phyloP scores from a whole-genome alignment of 2,113 vertebrate species.

The Pangasianodon gigas region DNA sequence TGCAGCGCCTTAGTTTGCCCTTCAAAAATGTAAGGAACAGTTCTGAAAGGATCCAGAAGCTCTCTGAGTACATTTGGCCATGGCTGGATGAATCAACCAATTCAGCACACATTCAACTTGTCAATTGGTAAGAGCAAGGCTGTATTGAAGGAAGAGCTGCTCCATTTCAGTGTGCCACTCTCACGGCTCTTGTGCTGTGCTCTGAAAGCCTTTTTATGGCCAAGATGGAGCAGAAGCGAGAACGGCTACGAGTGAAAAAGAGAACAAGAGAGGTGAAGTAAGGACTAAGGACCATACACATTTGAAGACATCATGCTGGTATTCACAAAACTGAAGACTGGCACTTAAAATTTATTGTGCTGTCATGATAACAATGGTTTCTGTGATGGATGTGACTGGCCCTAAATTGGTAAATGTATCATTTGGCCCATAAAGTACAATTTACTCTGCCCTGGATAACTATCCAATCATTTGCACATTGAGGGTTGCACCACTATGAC shows the following conservation, averaged over 20 bases:
- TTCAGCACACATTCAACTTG: slow-evolving; percentile 43
- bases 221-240: not conserved
- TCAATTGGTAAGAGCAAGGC: slow-evolving; percentile 39
- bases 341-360: not conserved
- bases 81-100: slow-evolving; percentile 47
- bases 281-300: not conserved
- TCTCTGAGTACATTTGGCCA: slow-evolving; percentile 31
- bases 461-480: not conserved
- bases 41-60: slow-evolving; percentile 25
- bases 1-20: not conserved
- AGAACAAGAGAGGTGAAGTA: not conserved
- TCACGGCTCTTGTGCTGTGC: slow-evolving; percentile 12
- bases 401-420: not conserved
- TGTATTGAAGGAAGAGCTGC: slow-evolving; percentile 26
- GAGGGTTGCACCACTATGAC: not conserved
- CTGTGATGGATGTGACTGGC: not conserved
- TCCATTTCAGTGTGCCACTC: slow-evolving; percentile 37
- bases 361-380: not conserved
- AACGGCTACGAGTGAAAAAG: not conserved
- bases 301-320: not conserved
- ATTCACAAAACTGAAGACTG: not conserved
- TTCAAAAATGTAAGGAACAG: not conserved
- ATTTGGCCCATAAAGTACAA: not conserved
- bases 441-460: not conserved
- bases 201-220: slow-evolving; percentile 30